Evolutionary conservation across 2,113 vertebrate genomes (phyloP).

Genomic region (Chaenogobius annularis): DNA sequence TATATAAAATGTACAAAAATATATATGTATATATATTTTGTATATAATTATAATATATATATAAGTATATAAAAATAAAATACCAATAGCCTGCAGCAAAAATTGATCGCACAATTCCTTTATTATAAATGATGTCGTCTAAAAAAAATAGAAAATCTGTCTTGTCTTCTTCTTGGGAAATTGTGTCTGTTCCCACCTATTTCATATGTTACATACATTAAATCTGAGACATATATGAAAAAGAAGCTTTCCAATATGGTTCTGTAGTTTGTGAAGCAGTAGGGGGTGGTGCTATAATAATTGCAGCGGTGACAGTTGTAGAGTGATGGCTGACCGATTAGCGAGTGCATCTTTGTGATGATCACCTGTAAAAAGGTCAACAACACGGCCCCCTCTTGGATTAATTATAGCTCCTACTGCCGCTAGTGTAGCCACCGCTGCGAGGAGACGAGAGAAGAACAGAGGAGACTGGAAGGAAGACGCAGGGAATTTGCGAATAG

Average conservation of each 20-base stretch:
- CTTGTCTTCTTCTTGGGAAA: too few species aligned
- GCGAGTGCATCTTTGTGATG: slow-evolving; percentile 64
- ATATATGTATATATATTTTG: too few species aligned
- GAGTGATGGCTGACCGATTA: slow-evolving; percentile 79
- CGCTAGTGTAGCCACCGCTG: slow-evolving; percentile 46
- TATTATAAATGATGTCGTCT: slow-evolving; percentile 6
- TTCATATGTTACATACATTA: neutral
- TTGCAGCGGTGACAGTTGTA: slow-evolving; percentile 57
- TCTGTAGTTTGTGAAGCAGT: slow-evolving; percentile 17
- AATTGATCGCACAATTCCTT: neutral
- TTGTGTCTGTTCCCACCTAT: too few species aligned
- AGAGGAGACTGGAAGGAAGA: slow-evolving; percentile 2
- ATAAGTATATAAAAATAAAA: too few species aligned
- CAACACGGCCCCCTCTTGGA: slow-evolving; percentile 70
- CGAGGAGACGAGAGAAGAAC: slow-evolving; percentile 31
- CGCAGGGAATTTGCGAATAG: slow-evolving; percentile 13
- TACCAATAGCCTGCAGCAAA: too few species aligned
- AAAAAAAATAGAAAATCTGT: too few species aligned
- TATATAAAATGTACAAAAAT: neutral
- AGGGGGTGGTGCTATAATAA: slow-evolving; percentile 51
- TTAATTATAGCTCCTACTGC: slow-evolving; percentile 77
- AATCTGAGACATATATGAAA: neutral
- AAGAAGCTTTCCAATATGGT: slow-evolving; percentile 16
- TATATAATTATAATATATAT: too few species aligned
- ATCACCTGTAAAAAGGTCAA: slow-evolving; percentile 83